These are phyloP conservation scores for Caenorhabditis elegans DNA, from an alignment of 1,140 invertebrate species.

Conservation along the genomic window DNA sequence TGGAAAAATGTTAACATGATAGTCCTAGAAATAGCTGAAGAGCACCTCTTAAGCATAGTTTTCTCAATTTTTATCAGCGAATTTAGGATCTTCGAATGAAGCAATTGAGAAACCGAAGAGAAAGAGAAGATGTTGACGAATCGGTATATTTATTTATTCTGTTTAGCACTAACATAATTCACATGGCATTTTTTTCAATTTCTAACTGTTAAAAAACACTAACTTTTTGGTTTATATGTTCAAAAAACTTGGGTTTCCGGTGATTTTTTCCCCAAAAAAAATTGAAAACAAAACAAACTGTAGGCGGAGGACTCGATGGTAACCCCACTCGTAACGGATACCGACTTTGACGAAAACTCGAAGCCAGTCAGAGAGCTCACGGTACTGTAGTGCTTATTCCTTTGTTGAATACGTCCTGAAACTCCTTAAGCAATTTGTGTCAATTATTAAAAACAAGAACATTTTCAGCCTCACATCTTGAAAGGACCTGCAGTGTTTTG, in stretches of 20 bases:
- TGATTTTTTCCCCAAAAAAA: no score
- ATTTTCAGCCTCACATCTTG: background rate
- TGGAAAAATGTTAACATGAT: no score
- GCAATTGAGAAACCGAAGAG: background rate
- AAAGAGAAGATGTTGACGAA: background rate
- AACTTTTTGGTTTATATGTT: no score
- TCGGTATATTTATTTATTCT: background rate
- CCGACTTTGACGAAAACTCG: constrained; percentile 22
- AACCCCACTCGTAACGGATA: background rate
- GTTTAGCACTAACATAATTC: background rate
- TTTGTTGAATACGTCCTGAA: background rate
- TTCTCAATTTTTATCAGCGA: no score
- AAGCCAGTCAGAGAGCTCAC: background rate
- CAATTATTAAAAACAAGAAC: background rate
- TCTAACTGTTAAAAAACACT: no score
- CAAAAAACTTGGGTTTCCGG: no score
- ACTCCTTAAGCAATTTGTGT: background rate
- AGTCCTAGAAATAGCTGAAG: no score
- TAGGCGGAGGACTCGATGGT: background rate
- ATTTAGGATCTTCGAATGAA: background rate
- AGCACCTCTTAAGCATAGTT: no score
- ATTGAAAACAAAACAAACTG: background rate
- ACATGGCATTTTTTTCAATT: no score
- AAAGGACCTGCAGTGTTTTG: background rate
- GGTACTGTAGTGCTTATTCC: background rate